Base-by-base conservation (phyloP, 2,888 invertebrate genomes). In the Calameuta idolon region DNA sequence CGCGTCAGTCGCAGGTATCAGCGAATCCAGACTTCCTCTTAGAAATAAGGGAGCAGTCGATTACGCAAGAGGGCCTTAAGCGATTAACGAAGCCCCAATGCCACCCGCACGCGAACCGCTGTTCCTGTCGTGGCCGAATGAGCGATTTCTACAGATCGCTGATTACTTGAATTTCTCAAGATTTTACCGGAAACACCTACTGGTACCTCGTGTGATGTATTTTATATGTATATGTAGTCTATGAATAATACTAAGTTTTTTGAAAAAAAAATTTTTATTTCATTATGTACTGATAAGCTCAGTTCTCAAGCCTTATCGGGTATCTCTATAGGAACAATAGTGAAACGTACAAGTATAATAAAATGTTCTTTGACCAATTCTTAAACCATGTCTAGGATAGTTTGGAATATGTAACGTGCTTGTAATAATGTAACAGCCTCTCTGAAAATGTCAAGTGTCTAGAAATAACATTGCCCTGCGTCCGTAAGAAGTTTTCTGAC, bases 11-110 rank as follows among this genome's bases (percentile, higher is more conserved):
- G 71, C 71, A 71, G 71, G 15, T 34, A 33, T 31, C 15, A 71
- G 71, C 71, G 55, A 23, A 23, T 55, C 23, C 55, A 23, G 55
- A 55, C 23, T 55, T 55, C 15, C 55, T 55, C 55, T 55, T 55
- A 71, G 71, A 71, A 71, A 71, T 71, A 71, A 71, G 71, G 71
- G 71, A 31, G 71, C 71, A 31, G 71, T 55, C 55, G 55, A 55
- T 55, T 55, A 55, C 55, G 55, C 55, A 55, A 55, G 55, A 55
- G 55, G 55, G 55, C 55, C 55, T 55, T 55, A 55, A 55, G 23
- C 55, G 55, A 55, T 55, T 55, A 55, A 55, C 55, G 55, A 55
- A 55, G 55, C 55, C 23, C 55, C 55, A 23, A 55, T 55, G 55
- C 55, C 55, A 55, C 55, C 55, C 55, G 55, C 55, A 55, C 55